Evolutionary conservation across 2,888 invertebrate species (phyloP).

Genomic region (Sialis lutaria): DNA sequence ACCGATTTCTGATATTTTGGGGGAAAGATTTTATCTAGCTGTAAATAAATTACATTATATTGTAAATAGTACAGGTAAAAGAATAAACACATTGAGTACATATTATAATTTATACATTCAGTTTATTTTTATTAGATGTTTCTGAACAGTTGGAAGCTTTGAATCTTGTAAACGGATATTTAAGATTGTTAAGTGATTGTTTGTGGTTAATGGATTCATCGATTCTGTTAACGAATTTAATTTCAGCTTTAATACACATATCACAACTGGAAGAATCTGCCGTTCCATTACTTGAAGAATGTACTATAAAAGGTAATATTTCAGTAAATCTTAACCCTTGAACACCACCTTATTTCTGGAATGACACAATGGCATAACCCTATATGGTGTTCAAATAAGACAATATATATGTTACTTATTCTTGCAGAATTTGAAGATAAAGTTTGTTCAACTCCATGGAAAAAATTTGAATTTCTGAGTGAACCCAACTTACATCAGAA

Average conservation of each 20-base stretch:
- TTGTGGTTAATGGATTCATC: slow-evolving; percentile 34
- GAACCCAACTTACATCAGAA: slow-evolving; percentile 26
- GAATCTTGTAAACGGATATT: slow-evolving; percentile 47
- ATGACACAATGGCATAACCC: no score
- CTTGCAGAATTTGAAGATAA: slow-evolving; percentile 23
- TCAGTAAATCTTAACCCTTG: no score
- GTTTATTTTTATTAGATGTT: slow-evolving; percentile 28
- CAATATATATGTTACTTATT: slow-evolving; percentile 3
- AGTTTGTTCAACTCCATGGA: slow-evolving; percentile 37
- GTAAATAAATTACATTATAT: slow-evolving; percentile 43
- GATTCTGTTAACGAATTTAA: slow-evolving; percentile 35
- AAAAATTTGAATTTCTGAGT: slow-evolving; percentile 39
- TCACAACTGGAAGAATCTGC: slow-evolving; percentile 30
- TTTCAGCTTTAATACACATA: slow-evolving; percentile 34
- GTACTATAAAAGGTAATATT: slow-evolving; percentile 22
- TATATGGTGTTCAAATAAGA: no score
- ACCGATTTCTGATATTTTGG: slow-evolving; percentile 32
- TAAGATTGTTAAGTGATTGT: slow-evolving; percentile 34
- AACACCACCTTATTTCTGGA: no score
- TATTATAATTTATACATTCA: background rate
- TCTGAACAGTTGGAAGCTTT: slow-evolving; percentile 40
- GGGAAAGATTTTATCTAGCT: slow-evolving; percentile 39
- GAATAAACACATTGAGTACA: background rate
- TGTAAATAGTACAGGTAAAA: slow-evolving; percentile 39
- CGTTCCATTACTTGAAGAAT: slow-evolving; percentile 34